Base-by-base conservation (phyloP, 1,140 invertebrate species). In the Vollenhovia emeryi region DNA sequence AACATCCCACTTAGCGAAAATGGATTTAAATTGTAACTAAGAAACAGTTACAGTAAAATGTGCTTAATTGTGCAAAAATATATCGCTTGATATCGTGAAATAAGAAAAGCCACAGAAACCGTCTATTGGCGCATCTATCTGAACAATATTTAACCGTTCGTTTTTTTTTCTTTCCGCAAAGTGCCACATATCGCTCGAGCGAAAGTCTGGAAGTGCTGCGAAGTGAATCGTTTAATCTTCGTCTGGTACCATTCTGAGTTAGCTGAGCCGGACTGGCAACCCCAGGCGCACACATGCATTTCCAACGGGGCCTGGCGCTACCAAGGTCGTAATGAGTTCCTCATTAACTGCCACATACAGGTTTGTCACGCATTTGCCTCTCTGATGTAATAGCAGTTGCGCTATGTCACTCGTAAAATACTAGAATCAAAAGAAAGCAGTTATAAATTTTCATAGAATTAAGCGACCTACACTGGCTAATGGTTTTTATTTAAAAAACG, bases 161-260 rank as follows among this genome's bases (percentile, higher is more conserved):
- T 18, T 33, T 36, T 48, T 66, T 33, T 36, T n/a, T 30, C n/a
- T 15, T n/a, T 30, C n/a, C 4, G 48, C 24, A 15, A 92, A 97
- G 96, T 96, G 21, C 97, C 96, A 0, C 94, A 95, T 62, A 95
- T 95, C 0, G 95, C 96, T 2, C 95, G 95, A 75, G 96, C 97
- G 0, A 96, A 95, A 85, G 95, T 95, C 0, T 98, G 97, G 97
- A 93, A 91, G 15, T 95, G 95, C 0, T 92, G 94, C 33, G 98
- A 99, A 93, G 92, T 95, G 0, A 98, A 98, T 91, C 96, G 96
- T 0, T 96, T 96, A 21, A 96, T 98, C 27, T 98, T 97, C 92
- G 95, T 98, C 5, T 98, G 98, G 98, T 96, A 97, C 91, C 97
- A 98, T 89, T 96, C 96, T 0, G 98, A 98, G 89, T 95, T 95